Base-by-base conservation (phyloP, 2,113 vertebrate genomes). In the Pantherophis guttatus region DNA sequence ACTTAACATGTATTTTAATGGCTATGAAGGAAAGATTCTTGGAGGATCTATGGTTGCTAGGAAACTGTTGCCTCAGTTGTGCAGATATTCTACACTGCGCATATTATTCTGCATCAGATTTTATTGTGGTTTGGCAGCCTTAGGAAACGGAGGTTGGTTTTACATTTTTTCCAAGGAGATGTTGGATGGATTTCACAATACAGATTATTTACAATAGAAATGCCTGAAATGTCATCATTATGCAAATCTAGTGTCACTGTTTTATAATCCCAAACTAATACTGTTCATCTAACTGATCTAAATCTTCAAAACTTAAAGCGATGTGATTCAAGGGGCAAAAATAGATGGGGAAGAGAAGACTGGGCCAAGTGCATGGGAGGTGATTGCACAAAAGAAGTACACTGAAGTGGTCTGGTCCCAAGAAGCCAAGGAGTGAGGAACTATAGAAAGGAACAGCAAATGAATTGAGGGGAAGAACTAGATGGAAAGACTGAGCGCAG, bases 21-120 rank as follows among this genome's bases (percentile, higher is more conserved):
- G 94, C 94, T 96, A 97, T 96, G 94, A 95, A 95, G 92, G 94
- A 94, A 96, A 95, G 93, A 96, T 96, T 97, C 95, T 96, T 96
- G 94, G 90, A 96, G 94, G 92, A 97, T 96, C 94, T 97, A 62
- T 95, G 94, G 97, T 97, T 97, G 97, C 97, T 97, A 97, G 96
- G 96, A 97, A 88, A 97, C 97, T 95, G 90, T 93, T 95, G 92
- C 94, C 96, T 97, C 95, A 94, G 13, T 96, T 96, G 95, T 95
- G 95, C 94, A 96, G 97, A 95, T 96, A 95, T 97, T 96, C 91
- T 50, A 90, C 48, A 92, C 90, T 94, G 95, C 92, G 90, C 95
- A 96, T 91, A 96, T 58, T 94, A 94, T 95, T 96, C 93, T 93
- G 54, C 93, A 97, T 95, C 91, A 95, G 92, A 91, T 94, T 96